These are phyloP conservation scores for Drosophila multiciliata DNA, from an alignment of 2,888 invertebrate genomes.

Conservation along the genomic window DNA sequence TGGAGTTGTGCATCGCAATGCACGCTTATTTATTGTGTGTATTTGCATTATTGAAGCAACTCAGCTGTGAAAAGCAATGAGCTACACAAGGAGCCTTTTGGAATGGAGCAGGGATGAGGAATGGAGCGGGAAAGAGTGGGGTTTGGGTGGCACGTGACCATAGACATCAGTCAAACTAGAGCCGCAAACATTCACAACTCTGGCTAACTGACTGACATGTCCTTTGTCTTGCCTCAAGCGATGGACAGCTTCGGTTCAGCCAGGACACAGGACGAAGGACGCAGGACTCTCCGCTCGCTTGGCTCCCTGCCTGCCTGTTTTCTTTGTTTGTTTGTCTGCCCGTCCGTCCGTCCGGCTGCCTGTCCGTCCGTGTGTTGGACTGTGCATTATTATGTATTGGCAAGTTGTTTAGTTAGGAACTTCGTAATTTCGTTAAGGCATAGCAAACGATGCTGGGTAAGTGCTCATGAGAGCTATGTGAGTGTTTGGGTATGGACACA, in stretches of 20 bases:
- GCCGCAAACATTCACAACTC: constrained; percentile 8
- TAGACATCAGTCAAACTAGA: constrained; percentile 47
- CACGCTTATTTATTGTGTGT: constrained; percentile 73
- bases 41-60: constrained; percentile 72
- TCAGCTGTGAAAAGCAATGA: constrained; percentile 62
- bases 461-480: constrained; percentile 52
- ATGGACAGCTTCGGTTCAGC: background rate
- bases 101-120: background rate
- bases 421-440: constrained; percentile 74
- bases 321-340: background rate
- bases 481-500: constrained; percentile 34
- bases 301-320: background rate
- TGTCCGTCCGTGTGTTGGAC: constrained; percentile 10
- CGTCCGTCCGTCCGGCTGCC: background rate
- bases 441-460: constrained; percentile 39
- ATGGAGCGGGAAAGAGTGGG: background rate
- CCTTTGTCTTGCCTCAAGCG: constrained; percentile 52
- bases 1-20: constrained; percentile 30
- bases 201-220: constrained; percentile 30
- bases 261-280: background rate
- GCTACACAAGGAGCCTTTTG: background rate
- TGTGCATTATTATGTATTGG: constrained; percentile 67
- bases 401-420: constrained; percentile 74
- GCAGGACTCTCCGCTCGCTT: constrained; percentile 6
- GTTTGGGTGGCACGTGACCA: constrained; percentile 17